Percentiles rank a stretch among this genome's conserved stretches.
phyloP scores from a whole-genome alignment of 2,888 invertebrate species.

The Caenorhabditis zanzibari region DNA sequence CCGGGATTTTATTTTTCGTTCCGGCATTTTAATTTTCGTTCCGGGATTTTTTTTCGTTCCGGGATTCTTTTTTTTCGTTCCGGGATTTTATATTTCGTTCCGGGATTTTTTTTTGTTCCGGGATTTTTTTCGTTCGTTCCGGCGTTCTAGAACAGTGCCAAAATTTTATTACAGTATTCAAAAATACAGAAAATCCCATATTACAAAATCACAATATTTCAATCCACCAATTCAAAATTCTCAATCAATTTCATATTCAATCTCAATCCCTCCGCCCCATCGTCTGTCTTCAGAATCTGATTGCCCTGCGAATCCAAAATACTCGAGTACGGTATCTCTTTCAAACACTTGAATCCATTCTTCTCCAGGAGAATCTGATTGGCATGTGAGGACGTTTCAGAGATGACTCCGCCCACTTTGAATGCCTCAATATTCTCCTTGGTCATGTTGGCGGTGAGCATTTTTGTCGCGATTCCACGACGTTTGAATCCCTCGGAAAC shows the following conservation, averaged over 20 bases:
- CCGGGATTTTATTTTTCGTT: too few species aligned
- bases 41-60: too few species aligned
- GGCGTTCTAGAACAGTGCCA: too few species aligned
- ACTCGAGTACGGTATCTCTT: conserved; percentile 49
- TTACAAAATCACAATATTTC: not conserved
- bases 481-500: conserved; percentile 43
- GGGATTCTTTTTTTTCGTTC: too few species aligned
- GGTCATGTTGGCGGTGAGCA: conserved; percentile 47
- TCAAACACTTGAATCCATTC: conserved; percentile 56
- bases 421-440: conserved; percentile 5
- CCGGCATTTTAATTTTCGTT: too few species aligned
- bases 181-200: not conserved
- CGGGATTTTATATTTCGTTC: too few species aligned
- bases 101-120: too few species aligned
- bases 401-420: conserved; percentile 52
- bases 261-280: conserved; percentile 43
- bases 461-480: conserved; percentile 52
- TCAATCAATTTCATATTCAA: conserved; percentile 52
- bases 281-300: conserved; percentile 50
- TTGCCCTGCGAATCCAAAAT: conserved; percentile 48
- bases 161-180: not conserved
- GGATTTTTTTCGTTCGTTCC: too few species aligned
- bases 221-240: conserved; percentile 24
- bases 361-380: conserved; percentile 54
- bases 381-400: conserved; percentile 55